Percentiles rank a stretch among this genome's conserved stretches.
Evolutionary conservation across 2,888 invertebrate species (phyloP).

Genomic region (Metacarcinus magister): DNA sequence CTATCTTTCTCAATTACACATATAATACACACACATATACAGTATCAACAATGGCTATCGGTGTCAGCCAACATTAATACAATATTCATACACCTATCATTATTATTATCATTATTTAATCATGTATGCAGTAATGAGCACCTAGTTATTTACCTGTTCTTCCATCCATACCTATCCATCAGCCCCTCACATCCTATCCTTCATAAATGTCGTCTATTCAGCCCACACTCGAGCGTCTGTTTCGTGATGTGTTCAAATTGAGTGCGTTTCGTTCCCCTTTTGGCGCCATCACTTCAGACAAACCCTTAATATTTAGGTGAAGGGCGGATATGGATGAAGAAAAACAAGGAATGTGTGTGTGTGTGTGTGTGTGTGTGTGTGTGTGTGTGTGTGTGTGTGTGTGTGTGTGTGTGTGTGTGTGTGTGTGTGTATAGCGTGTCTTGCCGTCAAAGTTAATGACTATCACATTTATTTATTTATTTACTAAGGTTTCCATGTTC

Average conservation of each 20-base stretch:
- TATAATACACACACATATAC: no score
- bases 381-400: no score
- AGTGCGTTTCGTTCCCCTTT: neutral
- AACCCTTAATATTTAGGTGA: neutral
- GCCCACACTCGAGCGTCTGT: neutral
- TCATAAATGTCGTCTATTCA: neutral
- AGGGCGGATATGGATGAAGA: neutral
- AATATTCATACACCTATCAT: no score
- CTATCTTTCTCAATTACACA: no score
- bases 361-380: no score
- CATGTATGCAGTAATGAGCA: no score
- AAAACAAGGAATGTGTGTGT: neutral
- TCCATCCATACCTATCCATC: neutral
- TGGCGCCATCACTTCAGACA: neutral
- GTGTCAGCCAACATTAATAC: no score
- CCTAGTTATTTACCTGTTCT: no score
- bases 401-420: no score
- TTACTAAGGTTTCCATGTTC: neutral
- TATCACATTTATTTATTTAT: neutral
- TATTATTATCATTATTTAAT: no score
- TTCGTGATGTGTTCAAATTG: slow-evolving; percentile 11
- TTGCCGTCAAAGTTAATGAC: no score
- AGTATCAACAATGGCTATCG: no score
- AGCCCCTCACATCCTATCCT: neutral
- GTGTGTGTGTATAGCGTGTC: neutral